Evolutionary conservation across 2,797 vertebrate genomes (phyloP), one percentile per base, ranked within the genome.

Genomic region (Crypturellus tataupa): DNA sequence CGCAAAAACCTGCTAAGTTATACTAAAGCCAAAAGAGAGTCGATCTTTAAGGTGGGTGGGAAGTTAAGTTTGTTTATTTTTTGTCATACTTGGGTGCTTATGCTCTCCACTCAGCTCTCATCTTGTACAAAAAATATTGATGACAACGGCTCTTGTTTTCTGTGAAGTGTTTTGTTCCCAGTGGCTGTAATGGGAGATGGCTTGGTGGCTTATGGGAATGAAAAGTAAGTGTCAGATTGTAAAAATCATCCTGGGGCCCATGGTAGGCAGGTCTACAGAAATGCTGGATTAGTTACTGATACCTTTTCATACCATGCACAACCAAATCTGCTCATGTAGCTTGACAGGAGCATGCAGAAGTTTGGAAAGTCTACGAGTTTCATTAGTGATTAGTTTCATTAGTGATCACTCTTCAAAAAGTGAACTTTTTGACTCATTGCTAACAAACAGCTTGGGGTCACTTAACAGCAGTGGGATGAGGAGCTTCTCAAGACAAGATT

Each of bases 201-300:
- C 37, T 44, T 39, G 5, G 68, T 42, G 19, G 44, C 83, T 83
- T 55, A 44, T 0, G 1, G 40, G 44, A 80, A 55, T 55, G 51
- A 29, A 53, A 29, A 53, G 16, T 46, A 78, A 42, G 35, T 15
- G 17, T 71, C 78, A 92, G 35, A 53, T 12, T 64, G 17, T 71
- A 53, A 90, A 85, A 87, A 60, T 44, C 46, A 63, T 27, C 47
- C 14, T 55, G 12, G 25, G 23, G 21, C 40, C 40, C 68, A 49
- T 14, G 72, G 47, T 29, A 72, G 33, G 18, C 29, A 75, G 29
- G 83, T 80, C 76, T 91, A 47, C 67, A 77, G 51, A 84, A 21
- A 55, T 67, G 68, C 72, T 64, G 27, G 68, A 17, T 85, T 87
- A 90, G 84, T 87, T 87, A 76, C 79, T 86, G 93, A 44, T 49